Evolutionary conservation across 2,797 vertebrate genomes (phyloP).

Genomic region (Sebastes nivosus): DNA sequence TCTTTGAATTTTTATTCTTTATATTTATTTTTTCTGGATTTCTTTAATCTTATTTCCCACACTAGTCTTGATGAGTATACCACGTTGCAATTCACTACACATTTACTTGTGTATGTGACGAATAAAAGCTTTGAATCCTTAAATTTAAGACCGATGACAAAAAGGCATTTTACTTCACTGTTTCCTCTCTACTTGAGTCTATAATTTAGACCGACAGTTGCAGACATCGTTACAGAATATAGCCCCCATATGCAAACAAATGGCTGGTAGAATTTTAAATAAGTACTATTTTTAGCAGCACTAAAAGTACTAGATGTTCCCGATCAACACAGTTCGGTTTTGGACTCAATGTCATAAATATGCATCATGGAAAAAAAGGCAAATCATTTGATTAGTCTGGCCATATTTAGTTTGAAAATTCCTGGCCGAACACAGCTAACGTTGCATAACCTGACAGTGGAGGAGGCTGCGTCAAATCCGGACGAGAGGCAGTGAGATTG

Average conservation of each 20-base stretch:
- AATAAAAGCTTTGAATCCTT: neutral
- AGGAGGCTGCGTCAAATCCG: conserved; percentile 67
- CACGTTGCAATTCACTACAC: neutral
- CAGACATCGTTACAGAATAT: neutral
- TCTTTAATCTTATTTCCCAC: neutral
- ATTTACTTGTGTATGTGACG: neutral
- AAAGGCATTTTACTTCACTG: neutral
- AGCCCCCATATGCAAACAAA: neutral
- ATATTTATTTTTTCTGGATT: neutral
- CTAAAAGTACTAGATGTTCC: conserved; percentile 26
- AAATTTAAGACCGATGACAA: neutral
- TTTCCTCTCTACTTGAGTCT: neutral
- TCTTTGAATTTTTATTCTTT: neutral
- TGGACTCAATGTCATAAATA: conserved; percentile 39
- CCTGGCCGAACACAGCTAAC: conserved; percentile 56
- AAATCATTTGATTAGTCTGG: conserved; percentile 55
- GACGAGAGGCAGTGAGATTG: conserved; percentile 54
- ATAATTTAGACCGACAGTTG: neutral
- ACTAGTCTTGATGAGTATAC: neutral
- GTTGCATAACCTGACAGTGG: conserved; percentile 64
- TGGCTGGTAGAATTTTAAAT: neutral
- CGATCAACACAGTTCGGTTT: conserved; percentile 32
- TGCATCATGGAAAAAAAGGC: conserved; percentile 70
- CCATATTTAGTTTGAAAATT: conserved; percentile 51
- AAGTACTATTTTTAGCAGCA: neutral